A percentile compares a stretch with the other conserved stretches of the same genome.
phyloP scores from a whole-genome alignment of 2,888 invertebrate species.

The Hydriomena furcata region DNA sequence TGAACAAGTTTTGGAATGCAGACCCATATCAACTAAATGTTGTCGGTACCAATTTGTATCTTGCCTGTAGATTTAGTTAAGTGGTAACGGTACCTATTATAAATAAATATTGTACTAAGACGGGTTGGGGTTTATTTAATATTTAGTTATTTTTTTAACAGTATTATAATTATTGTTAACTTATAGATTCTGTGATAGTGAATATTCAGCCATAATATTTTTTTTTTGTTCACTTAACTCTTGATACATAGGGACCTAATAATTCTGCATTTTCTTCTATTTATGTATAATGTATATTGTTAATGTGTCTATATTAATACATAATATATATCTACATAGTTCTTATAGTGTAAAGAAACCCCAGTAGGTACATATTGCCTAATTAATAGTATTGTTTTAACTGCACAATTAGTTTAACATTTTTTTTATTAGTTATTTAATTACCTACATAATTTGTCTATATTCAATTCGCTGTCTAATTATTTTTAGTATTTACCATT shows the following conservation, averaged over 20 bases:
- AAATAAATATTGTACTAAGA: conserved; percentile 18
- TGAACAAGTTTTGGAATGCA: background rate
- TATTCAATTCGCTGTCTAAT: too few relatives aligned
- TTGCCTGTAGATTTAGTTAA: conserved; percentile 26
- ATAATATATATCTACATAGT: too few relatives aligned
- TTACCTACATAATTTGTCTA: too few relatives aligned
- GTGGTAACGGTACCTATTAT: conserved; percentile 21
- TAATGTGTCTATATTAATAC: background rate
- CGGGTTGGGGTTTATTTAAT: conserved; percentile 13
- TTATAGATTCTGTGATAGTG: conserved; percentile 18
- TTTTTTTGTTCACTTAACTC: conserved; percentile 15
- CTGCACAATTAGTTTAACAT: too few relatives aligned
- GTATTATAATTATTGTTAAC: conserved; percentile 27
- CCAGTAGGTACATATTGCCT: too few relatives aligned
- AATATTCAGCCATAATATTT: conserved; percentile 15
- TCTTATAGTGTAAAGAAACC: too few relatives aligned
- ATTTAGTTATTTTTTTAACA: conserved; percentile 22
- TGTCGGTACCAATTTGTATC: conserved; percentile 15
- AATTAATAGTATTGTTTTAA: too few relatives aligned
- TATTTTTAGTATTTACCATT: too few relatives aligned
- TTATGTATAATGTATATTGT: background rate
- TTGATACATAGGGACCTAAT: conserved; percentile 10
- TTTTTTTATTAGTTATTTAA: too few relatives aligned
- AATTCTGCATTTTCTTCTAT: background rate
- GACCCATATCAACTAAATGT: background rate